These are phyloP conservation scores for Callochromis pleurospilus DNA, from an alignment of 2,113 vertebrate genomes.

Conservation along the genomic window DNA sequence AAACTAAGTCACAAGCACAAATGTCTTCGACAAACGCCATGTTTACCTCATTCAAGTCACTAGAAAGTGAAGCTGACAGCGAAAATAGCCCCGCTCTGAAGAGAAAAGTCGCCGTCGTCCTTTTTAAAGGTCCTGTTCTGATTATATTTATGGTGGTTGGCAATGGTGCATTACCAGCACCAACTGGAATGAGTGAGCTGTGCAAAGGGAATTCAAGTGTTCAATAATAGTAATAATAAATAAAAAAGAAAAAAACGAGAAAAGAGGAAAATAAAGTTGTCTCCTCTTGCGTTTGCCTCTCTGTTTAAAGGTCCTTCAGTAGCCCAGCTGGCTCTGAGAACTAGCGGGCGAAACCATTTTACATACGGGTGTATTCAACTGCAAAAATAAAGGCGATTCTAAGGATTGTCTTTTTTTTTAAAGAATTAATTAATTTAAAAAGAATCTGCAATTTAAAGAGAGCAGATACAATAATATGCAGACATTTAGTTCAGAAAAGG, in stretches of 20 bases:
- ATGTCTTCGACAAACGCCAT: not conserved
- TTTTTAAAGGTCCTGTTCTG: constrained; percentile 45
- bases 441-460: not conserved
- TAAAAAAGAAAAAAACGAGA: not conserved
- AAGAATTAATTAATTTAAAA: not conserved
- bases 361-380: not conserved
- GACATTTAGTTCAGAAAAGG: not conserved
- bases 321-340: not conserved
- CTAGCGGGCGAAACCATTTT: constrained; percentile 23
- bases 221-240: not conserved
- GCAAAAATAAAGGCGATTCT: not conserved
- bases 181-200: not conserved
- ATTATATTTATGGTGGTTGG: not conserved
- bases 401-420: not conserved
- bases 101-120: not conserved
- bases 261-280: not conserved
- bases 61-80: not conserved
- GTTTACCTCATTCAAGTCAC: constrained; percentile 58
- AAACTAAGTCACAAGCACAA: not conserved
- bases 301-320: not conserved
- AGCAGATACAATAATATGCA: not conserved
- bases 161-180: not conserved
- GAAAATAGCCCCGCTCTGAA: not conserved
- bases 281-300: not conserved
- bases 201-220: not conserved